Evolutionary conservation across 2,888 invertebrate genomes (phyloP), one percentile per base, ranked within the genome.

Genomic region (Busseola fusca): DNA sequence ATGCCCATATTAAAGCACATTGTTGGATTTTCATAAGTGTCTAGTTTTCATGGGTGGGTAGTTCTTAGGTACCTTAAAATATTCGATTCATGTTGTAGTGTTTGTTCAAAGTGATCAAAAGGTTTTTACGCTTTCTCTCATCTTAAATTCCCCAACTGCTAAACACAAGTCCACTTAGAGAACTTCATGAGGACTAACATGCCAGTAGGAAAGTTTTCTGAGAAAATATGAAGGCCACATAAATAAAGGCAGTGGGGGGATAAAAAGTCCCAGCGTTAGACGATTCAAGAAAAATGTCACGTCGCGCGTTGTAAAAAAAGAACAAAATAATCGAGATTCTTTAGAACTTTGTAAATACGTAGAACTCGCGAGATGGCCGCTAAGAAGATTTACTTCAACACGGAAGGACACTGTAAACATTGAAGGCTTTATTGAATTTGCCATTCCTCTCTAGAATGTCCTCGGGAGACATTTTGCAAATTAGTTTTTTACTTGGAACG

Each of bases 381-480:
- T 64, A 67, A 73, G 62, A 71, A 75, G 58, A 65, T 76, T 72
- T 57, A 72, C 64, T 72, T 64, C n/a, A 30, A 54, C 59, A 52
- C 42, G 54, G 59, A 82, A 78, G 69, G 56, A 76, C 76, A 71
- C 63, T 64, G 70, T 54, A 74, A 81, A 73, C 27, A 76, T 54
- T 68, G 48, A 72, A 74, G 71, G 63, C 58, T 71, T 62, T 67
- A 74, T 78, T 82, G 62, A 70, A 64, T 78, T 78, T 76, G 25
- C 63, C 45, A 69, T 71, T 74, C 68, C 48, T 66, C 73, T 76
- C 57, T 66, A 67, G 63, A 78, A 68, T 78, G 58, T 65, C 30
- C 52, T 59, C 65, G 63, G 37, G 30, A 78, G 81, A 74, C 76
- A 56, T 83, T 66, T 84, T 79, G 78, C 74, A 81, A 78, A 83